Percentiles rank a stretch among this genome's conserved stretches.
These are phyloP conservation scores for Plemyria rubiginata DNA, from an alignment of 2,888 invertebrate species.

Conservation along the genomic window DNA sequence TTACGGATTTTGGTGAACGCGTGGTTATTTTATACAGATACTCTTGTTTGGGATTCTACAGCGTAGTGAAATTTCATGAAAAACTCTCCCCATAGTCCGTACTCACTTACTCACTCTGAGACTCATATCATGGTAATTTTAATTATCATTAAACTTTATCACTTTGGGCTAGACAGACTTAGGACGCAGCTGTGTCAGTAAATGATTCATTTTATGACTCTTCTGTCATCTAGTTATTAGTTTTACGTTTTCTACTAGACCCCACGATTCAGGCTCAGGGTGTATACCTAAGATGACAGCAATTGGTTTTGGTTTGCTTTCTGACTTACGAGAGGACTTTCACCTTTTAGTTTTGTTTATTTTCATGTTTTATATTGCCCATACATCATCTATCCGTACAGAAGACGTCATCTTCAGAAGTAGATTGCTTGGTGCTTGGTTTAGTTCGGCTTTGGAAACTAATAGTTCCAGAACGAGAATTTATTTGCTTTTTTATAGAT, in stretches of 20 bases:
- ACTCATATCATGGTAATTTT: constrained; percentile 36
- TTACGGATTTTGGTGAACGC: too few relatives aligned
- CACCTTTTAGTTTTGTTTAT: too few relatives aligned
- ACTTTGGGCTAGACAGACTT: constrained; percentile 43
- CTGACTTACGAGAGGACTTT: too few relatives aligned
- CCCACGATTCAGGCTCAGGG: constrained; percentile 4
- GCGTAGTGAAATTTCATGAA: background rate
- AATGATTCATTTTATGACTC: constrained; percentile 58
- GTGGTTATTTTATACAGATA: background rate
- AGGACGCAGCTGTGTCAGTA: constrained; percentile 54
- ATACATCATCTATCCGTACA: too few relatives aligned
- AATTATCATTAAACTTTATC: constrained; percentile 50
- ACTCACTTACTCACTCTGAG: constrained; percentile 23
- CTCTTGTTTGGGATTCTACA: background rate
- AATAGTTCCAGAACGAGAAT: too few relatives aligned
- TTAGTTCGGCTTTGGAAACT: too few relatives aligned
- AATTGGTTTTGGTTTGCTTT: too few relatives aligned
- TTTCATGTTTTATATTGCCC: too few relatives aligned
- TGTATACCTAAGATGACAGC: constrained; percentile 13
- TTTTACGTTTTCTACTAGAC: constrained; percentile 38
- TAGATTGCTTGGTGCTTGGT: too few relatives aligned
- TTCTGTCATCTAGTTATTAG: constrained; percentile 47
- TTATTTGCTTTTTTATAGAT: background rate
- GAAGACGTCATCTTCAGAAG: too few relatives aligned
- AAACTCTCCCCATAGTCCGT: background rate